Conservation (phyloP, 2,113 vertebrate genomes). For the Proterorhinus semilunaris region DNA sequence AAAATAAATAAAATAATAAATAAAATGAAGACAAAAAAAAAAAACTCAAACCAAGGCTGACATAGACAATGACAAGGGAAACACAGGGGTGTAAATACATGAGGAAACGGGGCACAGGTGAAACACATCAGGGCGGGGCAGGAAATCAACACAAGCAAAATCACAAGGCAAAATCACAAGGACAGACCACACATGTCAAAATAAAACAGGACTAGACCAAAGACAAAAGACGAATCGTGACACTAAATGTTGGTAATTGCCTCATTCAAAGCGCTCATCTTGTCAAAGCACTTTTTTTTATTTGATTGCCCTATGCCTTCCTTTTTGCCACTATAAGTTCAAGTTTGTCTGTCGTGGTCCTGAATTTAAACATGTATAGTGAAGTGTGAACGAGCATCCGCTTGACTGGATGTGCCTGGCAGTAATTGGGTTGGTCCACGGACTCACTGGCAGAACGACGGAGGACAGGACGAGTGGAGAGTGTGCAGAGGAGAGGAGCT, state of each 20-base stretch:
- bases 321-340: neutral
- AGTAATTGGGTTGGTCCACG: conserved; percentile 66
- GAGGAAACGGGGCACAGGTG: too few relatives aligned
- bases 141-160: too few relatives aligned
- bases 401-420: conserved; percentile 32
- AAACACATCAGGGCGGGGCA: too few relatives aligned
- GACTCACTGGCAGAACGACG: conserved; percentile 57
- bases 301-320: conserved; percentile 12
- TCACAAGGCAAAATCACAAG: too few relatives aligned
- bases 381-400: conserved; percentile 29
- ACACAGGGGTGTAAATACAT: too few relatives aligned
- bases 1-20: too few relatives aligned
- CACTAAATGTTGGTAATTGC: neutral
- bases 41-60: too few relatives aligned
- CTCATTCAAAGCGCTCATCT: conserved; percentile 38
- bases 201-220: too few relatives aligned
- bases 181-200: too few relatives aligned
- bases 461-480: conserved; percentile 50
- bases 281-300: conserved; percentile 41
- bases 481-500: conserved; percentile 66
- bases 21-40: too few relatives aligned
- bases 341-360: neutral
- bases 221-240: neutral
- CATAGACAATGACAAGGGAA: too few relatives aligned
- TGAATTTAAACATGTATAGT: conserved; percentile 28